These are phyloP conservation scores for Parapsyche elsis DNA, from an alignment of 1,140 invertebrate genomes.

Conservation along the genomic window DNA sequence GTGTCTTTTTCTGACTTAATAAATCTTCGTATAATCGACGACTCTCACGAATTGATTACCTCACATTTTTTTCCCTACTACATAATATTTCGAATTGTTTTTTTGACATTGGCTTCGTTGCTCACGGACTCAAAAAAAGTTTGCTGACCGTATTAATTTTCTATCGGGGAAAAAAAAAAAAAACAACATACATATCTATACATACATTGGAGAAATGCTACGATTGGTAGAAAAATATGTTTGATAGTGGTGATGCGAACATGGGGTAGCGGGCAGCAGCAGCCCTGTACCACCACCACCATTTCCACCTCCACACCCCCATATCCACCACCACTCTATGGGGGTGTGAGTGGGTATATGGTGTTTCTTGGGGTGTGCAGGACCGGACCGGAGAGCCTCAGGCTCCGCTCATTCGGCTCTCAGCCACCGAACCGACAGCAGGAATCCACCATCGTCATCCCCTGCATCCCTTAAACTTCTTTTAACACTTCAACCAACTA, in stretches of 20 bases:
- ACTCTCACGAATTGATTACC: no score
- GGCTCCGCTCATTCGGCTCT: constrained; percentile 35
- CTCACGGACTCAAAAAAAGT: no score
- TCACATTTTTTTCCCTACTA: no score
- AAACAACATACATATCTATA: no score
- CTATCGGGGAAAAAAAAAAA: no score
- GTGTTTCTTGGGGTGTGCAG: constrained; percentile 8
- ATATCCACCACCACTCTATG: not conserved
- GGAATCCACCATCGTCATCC: not conserved
- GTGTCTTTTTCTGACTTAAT: no score
- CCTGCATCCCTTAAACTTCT: not conserved
- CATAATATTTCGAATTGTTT: no score
- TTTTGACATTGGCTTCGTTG: no score
- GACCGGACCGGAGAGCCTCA: constrained; percentile 14
- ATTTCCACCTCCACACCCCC: not conserved
- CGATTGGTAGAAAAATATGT: not conserved
- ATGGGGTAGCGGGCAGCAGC: not conserved
- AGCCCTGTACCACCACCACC: not conserved
- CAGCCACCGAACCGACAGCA: constrained; percentile 9
- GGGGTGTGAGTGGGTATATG: not conserved
- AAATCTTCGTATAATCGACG: no score
- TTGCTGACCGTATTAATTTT: no score
- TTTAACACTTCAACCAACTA: no score
- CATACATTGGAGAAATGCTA: no score
- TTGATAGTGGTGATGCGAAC: not conserved